phyloP scores from a whole-genome alignment of 2,113 vertebrate species.

The Pyrgilauda ruficollis region DNA sequence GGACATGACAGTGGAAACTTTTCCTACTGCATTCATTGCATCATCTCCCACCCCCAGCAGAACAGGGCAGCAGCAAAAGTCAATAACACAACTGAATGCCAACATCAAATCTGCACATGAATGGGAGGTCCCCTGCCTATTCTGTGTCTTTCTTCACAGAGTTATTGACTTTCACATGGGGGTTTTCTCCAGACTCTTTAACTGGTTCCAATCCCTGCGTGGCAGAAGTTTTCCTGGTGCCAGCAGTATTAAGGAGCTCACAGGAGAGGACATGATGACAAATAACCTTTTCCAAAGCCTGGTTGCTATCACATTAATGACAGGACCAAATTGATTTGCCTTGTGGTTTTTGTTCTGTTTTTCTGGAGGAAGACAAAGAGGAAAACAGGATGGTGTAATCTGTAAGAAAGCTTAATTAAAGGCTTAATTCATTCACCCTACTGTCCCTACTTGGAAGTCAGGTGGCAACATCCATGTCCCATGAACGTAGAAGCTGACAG shows the following conservation, averaged over 20 bases:
- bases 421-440: not conserved
- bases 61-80: not conserved
- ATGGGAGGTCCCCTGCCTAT: not conserved
- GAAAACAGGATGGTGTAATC: not conserved
- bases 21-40: not conserved
- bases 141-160: not conserved
- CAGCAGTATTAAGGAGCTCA: not conserved
- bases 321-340: not conserved
- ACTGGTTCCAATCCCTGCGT: not conserved
- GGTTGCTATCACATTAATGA: not conserved
- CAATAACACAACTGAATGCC: not conserved
- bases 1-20: not conserved
- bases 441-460: not conserved
- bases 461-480: not conserved
- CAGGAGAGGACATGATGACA: not conserved
- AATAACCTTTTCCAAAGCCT: not conserved
- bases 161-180: fast-evolving
- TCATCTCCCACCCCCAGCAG: not conserved
- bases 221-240: not conserved
- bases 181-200: not conserved
- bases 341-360: not conserved
- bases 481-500: not conserved
- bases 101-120: not conserved
- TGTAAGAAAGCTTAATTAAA: constrained; percentile 6
- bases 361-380: not conserved